These are phyloP conservation scores for Lepidostoma basale DNA, from an alignment of 1,140 invertebrate species.

Conservation along the genomic window DNA sequence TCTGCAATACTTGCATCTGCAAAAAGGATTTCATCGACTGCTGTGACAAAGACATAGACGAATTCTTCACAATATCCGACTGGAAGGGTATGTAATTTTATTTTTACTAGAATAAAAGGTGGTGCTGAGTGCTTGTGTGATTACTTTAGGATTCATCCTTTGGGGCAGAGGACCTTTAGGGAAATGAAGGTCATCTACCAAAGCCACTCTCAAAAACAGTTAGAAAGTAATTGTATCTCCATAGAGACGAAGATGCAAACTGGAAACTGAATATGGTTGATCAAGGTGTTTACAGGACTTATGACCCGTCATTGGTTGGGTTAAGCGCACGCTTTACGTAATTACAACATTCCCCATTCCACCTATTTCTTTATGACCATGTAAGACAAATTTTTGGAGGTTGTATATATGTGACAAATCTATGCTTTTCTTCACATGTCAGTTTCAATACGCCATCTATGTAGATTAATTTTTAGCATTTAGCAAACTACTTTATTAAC, in stretches of 20 bases:
- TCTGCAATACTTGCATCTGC: slow-evolving; percentile 43
- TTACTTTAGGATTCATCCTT: neutral
- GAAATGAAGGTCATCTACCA: slow-evolving; percentile 46
- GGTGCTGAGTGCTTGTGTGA: neutral
- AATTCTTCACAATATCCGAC: slow-evolving; percentile 53
- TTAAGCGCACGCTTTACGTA: too few relatives aligned
- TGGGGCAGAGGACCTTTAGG: neutral
- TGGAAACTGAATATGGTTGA: too few relatives aligned
- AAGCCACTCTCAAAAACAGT: neutral
- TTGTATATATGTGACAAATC: neutral
- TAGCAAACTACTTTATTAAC: too few relatives aligned
- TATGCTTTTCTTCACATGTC: too few relatives aligned
- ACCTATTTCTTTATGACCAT: too few relatives aligned
- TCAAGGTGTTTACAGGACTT: too few relatives aligned
- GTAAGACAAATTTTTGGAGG: too few relatives aligned
- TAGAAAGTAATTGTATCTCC: neutral
- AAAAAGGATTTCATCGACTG: slow-evolving; percentile 49
- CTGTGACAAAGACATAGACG: slow-evolving; percentile 49
- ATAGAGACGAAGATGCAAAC: too few relatives aligned
- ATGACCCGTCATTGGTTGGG: too few relatives aligned
- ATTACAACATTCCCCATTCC: too few relatives aligned
- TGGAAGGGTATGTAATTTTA: slow-evolving; percentile 51
- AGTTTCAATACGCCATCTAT: too few relatives aligned
- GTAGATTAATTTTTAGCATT: too few relatives aligned
- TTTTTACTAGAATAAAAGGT: neutral